Base-by-base conservation (phyloP, 1,140 invertebrate species). In the Drusus annulatus region DNA sequence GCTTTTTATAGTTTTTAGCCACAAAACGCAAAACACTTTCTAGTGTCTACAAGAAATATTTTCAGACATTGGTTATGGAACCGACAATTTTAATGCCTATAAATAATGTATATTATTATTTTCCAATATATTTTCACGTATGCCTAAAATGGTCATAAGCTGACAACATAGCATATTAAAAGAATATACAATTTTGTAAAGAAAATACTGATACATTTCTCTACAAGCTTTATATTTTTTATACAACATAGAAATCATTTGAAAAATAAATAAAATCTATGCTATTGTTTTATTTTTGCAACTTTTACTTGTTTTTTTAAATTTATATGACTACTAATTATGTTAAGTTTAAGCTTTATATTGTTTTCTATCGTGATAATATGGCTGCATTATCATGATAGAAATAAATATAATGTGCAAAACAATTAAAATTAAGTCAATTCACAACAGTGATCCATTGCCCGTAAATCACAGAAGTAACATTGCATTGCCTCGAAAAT, bases 401-500 rank as follows among this genome's bases (percentile, higher is more conserved):
- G 17, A 15, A 63, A 51, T 28, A 65, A 51, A 19, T 56, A 36
- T 17, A 10, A 25, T n/a, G 23, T 16, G 25, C 54, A 36, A 16
- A 19, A 54, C 15, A 54, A 76, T 28, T 21, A 80, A 63, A 63
- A 52, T 36, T 50, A 56, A 50, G 28, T 36, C 21, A 76, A 45
- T 45, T 75, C 76, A 60, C 65, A 28, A 51, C 21, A 50, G 21
- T 76, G 63, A 83, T 79, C 80, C 73, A 83, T 83, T 83, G 81
- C 81, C 81, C 81, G 62, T 21, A 80, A 83, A 79, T 79, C 54
- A 78, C 65, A 79, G 36, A 74, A 23, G 52, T 50, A 63, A 79
- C 15, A 60, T 74, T 71, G 56, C 71, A 80, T 80, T 60, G 56
- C n/a, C 23, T 60, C n/a, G 17, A 56, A 71, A 17, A 56, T 74